Conservation (phyloP, 2,888 invertebrate species). For the Charanyca ferruginea region DNA sequence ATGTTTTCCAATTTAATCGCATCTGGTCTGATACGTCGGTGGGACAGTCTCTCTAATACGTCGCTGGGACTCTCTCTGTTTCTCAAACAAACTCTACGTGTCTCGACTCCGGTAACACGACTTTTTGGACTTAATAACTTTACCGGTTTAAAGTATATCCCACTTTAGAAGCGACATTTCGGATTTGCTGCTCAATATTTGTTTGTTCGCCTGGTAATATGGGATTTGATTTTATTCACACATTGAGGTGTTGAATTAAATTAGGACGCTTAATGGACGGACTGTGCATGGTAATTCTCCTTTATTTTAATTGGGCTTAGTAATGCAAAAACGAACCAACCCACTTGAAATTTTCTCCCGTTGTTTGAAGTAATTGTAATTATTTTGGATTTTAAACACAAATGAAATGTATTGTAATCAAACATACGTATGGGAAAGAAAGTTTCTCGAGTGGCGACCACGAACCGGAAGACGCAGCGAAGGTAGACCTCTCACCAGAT, state of each 20-base stretch:
- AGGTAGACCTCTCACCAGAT: too few species aligned
- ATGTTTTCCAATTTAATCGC: slow-evolving; percentile 91
- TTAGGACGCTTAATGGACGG: not conserved
- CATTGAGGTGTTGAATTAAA: not conserved
- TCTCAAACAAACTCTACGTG: slow-evolving; percentile 69
- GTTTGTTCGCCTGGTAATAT: slow-evolving; percentile 30
- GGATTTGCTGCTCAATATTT: slow-evolving; percentile 40
- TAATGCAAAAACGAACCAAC: too few species aligned
- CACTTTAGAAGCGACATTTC: slow-evolving; percentile 25
- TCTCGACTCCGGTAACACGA: slow-evolving; percentile 54
- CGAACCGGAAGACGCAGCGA: too few species aligned
- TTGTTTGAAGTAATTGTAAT: too few species aligned
- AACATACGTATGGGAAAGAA: too few species aligned
- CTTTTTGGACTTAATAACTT: slow-evolving; percentile 64
- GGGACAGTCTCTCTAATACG: slow-evolving; percentile 79
- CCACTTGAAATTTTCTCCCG: too few species aligned
- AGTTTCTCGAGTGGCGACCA: too few species aligned
- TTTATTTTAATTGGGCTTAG: slow-evolving; percentile 10
- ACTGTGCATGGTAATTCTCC: not conserved
- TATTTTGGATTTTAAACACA: too few species aligned
- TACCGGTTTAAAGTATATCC: slow-evolving; percentile 51
- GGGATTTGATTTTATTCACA: not conserved
- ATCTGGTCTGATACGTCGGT: slow-evolving; percentile 85
- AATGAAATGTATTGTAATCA: too few species aligned
- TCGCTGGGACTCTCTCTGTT: slow-evolving; percentile 72